These are phyloP conservation scores for Pseudorhombus dupliciocellatus DNA, from an alignment of 2,113 vertebrate species.

Conservation along the genomic window DNA sequence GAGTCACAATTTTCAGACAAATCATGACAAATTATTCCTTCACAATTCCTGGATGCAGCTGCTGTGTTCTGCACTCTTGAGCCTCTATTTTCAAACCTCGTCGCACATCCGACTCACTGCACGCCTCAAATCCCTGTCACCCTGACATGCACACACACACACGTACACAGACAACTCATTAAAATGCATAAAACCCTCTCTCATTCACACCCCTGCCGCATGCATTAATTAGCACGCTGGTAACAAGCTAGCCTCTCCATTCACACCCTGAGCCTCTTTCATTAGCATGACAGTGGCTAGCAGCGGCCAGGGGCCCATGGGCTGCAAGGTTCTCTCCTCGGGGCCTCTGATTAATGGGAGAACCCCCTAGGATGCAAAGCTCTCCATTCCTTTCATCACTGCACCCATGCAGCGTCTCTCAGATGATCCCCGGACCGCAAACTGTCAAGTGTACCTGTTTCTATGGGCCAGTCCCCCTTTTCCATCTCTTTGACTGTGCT, in stretches of 20 bases:
- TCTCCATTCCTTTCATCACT: slow-evolving; percentile 76
- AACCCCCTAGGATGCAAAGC: slow-evolving; percentile 75
- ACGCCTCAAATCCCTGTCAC: slow-evolving; percentile 57
- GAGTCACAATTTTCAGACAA: slow-evolving; percentile 15
- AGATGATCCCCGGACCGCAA: slow-evolving; percentile 73
- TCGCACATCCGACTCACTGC: slow-evolving; percentile 53
- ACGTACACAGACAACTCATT: slow-evolving; percentile 68
- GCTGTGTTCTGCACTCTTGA: slow-evolving; percentile 31
- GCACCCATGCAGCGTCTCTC: slow-evolving; percentile 65
- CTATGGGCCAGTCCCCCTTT: slow-evolving; percentile 53
- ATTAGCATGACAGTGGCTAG: slow-evolving; percentile 83
- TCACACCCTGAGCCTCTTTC: slow-evolving; percentile 80
- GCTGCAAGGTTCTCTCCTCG: slow-evolving; percentile 73
- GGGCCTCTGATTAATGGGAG: slow-evolving; percentile 82
- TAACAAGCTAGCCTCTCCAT: slow-evolving; percentile 81
- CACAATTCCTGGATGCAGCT: slow-evolving; percentile 21
- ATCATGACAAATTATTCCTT: slow-evolving; percentile 44
- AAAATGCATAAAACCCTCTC: slow-evolving; percentile 75
- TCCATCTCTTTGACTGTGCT: slow-evolving; percentile 58
- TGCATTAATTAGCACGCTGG: slow-evolving; percentile 81
- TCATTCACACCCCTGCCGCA: slow-evolving; percentile 63
- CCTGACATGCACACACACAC: slow-evolving; percentile 46
- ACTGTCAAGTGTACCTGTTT: slow-evolving; percentile 80
- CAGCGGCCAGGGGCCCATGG: slow-evolving; percentile 68
- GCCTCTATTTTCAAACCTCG: slow-evolving; percentile 46